These are phyloP conservation scores for Sebastes wilsoni DNA, from an alignment of 2,797 vertebrate species.

Conservation along the genomic window DNA sequence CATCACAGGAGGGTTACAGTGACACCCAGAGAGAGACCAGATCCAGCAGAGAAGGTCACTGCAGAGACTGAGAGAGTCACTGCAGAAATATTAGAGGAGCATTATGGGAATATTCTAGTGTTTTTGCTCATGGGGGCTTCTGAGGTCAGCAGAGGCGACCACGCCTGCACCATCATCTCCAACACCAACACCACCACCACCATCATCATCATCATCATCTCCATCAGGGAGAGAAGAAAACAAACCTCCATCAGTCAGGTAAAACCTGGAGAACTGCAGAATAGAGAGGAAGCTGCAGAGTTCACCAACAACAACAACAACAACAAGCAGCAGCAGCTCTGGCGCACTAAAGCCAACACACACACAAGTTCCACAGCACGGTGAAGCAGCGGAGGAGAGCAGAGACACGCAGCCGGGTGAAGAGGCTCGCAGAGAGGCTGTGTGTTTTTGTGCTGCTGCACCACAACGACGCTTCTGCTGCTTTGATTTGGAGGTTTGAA, in stretches of 20 bases:
- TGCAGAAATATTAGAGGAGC: neutral
- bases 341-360: constrained; percentile 13
- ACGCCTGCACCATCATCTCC: constrained; percentile 52
- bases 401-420: neutral
- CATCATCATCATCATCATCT: neutral
- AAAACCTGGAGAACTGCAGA: neutral
- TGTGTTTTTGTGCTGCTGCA: neutral
- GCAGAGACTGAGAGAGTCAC: neutral
- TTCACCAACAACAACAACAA: constrained; percentile 1
- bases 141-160: constrained; percentile 56
- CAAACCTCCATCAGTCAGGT: neutral
- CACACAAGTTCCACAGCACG: constrained; percentile 29
- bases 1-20: neutral
- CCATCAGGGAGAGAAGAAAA: neutral
- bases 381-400: neutral
- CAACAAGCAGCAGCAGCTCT: neutral
- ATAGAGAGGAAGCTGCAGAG: neutral
- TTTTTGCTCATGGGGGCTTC: neutral
- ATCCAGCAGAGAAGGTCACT: constrained; percentile 1
- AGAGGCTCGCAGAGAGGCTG: neutral
- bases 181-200: neutral
- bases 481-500: neutral
- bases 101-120: constrained; percentile 27
- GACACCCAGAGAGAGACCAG: neutral
- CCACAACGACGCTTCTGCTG: neutral